A percentile compares a stretch with the other conserved stretches of the same genome.
phyloP scores from a whole-genome alignment of 2,113 vertebrate species.

The Microcebus jonahi region DNA sequence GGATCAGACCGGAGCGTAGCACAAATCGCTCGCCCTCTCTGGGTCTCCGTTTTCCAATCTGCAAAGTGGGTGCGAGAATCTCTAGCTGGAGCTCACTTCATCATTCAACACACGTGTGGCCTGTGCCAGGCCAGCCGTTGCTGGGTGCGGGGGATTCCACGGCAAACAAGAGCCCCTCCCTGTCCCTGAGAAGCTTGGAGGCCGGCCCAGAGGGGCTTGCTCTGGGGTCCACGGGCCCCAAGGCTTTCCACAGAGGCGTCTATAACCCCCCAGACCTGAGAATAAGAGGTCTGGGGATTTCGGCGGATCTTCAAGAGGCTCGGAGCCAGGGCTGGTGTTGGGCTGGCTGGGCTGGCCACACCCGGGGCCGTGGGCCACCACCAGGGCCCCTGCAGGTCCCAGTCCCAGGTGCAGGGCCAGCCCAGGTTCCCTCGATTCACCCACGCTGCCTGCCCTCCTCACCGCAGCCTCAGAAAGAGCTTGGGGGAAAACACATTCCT shows the following conservation, averaged over 20 bases:
- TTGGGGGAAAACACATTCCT: neutral
- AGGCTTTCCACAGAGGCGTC: neutral
- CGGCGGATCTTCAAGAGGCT: neutral
- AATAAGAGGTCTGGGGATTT: neutral
- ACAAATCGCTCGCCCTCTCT: fast-evolving
- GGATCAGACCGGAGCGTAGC: fast-evolving
- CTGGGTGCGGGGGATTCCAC: neutral
- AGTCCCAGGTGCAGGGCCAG: neutral
- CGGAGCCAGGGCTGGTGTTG: neutral
- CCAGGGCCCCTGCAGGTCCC: fast-evolving
- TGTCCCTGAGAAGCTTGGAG: neutral
- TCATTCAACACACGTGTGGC: fast-evolving
- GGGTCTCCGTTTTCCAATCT: neutral
- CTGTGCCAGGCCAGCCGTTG: fast-evolving
- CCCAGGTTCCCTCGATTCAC: neutral
- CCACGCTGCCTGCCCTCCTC: neutral
- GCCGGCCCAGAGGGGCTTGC: neutral
- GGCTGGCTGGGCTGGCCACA: neutral
- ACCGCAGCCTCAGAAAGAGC: neutral
- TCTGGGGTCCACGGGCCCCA: fast-evolving
- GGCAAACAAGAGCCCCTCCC: neutral
- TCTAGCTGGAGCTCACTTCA: fast-evolving
- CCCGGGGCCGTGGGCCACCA: fast-evolving
- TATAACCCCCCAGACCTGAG: fast-evolving
- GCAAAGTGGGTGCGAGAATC: neutral